phyloP scores from a whole-genome alignment of 2,797 vertebrate genomes.

The Glyptemys insculpta region DNA sequence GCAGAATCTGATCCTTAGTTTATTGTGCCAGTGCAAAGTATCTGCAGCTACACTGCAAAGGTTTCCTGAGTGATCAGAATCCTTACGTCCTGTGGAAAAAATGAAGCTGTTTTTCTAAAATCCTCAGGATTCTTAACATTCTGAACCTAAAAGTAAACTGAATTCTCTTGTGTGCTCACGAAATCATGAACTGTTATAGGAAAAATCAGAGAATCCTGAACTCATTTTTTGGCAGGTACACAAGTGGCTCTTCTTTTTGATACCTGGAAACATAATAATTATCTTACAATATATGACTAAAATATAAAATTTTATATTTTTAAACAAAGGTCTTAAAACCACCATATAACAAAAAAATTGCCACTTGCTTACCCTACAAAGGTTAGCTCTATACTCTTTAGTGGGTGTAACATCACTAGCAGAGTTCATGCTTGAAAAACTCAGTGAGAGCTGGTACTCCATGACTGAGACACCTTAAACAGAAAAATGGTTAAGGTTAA shows the following conservation, averaged over 20 bases:
- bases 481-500: neutral
- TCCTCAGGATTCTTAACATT: neutral
- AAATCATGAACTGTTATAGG: neutral
- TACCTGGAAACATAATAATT: neutral
- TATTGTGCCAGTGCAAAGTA: too few species aligned
- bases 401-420: neutral
- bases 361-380: neutral
- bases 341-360: neutral
- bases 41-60: neutral
- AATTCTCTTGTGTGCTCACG: neutral
- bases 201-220: neutral
- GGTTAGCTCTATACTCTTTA: neutral
- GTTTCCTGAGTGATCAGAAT: neutral
- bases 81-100: neutral
- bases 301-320: neutral
- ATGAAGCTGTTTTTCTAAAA: neutral
- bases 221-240: neutral
- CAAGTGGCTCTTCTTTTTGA: neutral
- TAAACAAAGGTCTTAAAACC: neutral
- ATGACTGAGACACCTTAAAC: neutral
- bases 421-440: neutral
- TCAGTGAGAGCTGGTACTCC: neutral
- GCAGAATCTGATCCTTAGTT: neutral
- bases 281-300: neutral
- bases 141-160: neutral